Evolutionary conservation across 2,113 vertebrate genomes (phyloP).

Genomic region (Lophochroa leadbeateri): DNA sequence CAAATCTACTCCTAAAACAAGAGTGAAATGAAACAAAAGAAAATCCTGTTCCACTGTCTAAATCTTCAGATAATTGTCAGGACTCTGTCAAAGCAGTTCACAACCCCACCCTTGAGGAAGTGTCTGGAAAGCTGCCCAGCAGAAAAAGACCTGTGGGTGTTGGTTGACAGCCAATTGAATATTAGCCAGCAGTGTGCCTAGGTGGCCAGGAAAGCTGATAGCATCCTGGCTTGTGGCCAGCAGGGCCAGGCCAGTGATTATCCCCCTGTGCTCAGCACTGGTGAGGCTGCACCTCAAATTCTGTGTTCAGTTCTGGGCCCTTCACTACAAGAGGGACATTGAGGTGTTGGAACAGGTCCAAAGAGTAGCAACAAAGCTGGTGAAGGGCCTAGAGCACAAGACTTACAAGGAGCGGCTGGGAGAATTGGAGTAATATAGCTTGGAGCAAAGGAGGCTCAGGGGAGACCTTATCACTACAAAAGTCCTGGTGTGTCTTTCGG

Average conservation of each 20-base stretch:
- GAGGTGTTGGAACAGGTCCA: not conserved
- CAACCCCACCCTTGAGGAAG: rapidly evolving
- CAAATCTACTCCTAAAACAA: not conserved
- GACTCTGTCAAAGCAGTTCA: not conserved
- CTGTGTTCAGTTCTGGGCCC: not conserved
- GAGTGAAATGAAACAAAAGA: not conserved
- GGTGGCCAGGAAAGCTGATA: not conserved
- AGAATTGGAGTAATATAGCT: not conserved
- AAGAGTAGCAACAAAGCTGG: not conserved
- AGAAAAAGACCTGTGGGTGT: not conserved
- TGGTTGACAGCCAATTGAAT: not conserved
- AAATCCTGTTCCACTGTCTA: not conserved
- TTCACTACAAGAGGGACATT: too few species aligned
- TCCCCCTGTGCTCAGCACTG: not conserved
- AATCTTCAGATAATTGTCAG: not conserved
- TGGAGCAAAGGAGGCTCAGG: not conserved
- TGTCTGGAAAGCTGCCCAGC: not conserved
- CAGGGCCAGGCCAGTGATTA: not conserved
- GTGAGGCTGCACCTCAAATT: not conserved
- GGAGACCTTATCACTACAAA: not conserved
- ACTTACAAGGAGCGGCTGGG: too few species aligned
- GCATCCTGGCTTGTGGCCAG: not conserved
- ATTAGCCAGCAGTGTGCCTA: too few species aligned
- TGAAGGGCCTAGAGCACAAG: not conserved
- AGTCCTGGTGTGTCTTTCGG: not conserved